Percentiles rank a stretch among this genome's conserved stretches.
Evolutionary conservation across 1,140 invertebrate genomes (phyloP).

Genomic region (Hyles euphorbiae): DNA sequence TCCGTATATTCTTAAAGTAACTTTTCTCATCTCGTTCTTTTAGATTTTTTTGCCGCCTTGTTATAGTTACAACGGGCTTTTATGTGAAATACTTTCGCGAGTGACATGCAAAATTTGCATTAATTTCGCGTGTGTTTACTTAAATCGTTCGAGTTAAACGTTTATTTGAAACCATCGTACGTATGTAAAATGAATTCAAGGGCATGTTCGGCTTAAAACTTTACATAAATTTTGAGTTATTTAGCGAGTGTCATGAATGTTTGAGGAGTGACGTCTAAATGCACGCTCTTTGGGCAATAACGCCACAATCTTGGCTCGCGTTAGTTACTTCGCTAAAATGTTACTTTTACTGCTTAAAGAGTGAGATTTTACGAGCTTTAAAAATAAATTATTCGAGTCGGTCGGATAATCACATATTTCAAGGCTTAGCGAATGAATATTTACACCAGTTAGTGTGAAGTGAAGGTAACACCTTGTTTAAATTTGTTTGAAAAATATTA

Average conservation of each 20-base stretch:
- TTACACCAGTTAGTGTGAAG: slow-evolving; percentile 52
- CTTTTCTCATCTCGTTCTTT: slow-evolving; percentile 68
- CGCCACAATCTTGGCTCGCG: slow-evolving; percentile 22
- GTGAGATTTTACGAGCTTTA: slow-evolving; percentile 72
- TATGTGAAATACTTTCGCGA: slow-evolving; percentile 61
- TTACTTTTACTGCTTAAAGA: slow-evolving; percentile 70
- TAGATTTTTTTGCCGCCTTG: slow-evolving; percentile 45
- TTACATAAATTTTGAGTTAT: slow-evolving; percentile 43
- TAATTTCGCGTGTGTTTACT: slow-evolving; percentile 43
- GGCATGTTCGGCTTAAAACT: slow-evolving; percentile 37
- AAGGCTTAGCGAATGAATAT: slow-evolving; percentile 59
- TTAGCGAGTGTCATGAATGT: slow-evolving; percentile 58
- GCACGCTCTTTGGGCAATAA: slow-evolving; percentile 32
- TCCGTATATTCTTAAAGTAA: slow-evolving; percentile 73
- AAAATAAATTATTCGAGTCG: slow-evolving; percentile 68
- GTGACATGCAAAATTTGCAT: slow-evolving; percentile 57
- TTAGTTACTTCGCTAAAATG: slow-evolving; percentile 66
- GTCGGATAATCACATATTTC: slow-evolving; percentile 54
- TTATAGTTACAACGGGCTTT: slow-evolving; percentile 44
- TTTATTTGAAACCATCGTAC: slow-evolving; percentile 31
- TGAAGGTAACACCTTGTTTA: slow-evolving; percentile 49
- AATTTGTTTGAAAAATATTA: slow-evolving; percentile 16
- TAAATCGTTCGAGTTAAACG: slow-evolving; percentile 33
- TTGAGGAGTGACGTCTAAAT: slow-evolving; percentile 61
- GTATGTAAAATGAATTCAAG: slow-evolving; percentile 54